These are phyloP conservation scores for Loriculus beryllinus DNA, from an alignment of 2,797 vertebrate species.

Conservation along the genomic window DNA sequence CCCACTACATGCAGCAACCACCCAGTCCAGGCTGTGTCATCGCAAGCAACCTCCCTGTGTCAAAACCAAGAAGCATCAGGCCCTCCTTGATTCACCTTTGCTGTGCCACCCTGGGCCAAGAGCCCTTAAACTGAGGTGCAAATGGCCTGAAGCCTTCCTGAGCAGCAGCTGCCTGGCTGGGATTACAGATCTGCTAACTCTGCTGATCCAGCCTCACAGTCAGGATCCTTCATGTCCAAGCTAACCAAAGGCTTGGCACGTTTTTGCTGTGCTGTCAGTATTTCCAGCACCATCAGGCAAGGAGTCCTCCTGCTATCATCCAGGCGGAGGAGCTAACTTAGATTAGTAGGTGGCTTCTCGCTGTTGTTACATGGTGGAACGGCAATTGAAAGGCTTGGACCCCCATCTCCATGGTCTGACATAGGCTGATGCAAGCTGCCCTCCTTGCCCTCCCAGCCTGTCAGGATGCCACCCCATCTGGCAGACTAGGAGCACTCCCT, in stretches of 20 bases:
- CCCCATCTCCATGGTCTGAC: rapidly evolving
- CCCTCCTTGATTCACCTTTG: background rate
- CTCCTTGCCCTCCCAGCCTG: background rate
- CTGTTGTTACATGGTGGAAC: background rate
- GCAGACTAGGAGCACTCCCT: background rate
- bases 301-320: background rate
- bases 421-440: background rate
- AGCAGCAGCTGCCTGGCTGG: background rate
- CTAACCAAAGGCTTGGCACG: background rate
- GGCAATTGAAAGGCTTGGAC: background rate
- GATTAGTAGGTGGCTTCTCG: rapidly evolving
- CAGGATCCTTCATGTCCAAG: background rate
- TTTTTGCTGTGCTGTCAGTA: background rate
- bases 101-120: background rate
- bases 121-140: background rate
- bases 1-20: background rate
- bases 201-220: background rate
- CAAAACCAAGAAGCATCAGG: background rate
- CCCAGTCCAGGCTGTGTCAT: rapidly evolving
- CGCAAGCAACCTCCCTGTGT: background rate
- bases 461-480: background rate
- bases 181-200: background rate
- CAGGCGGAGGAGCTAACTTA: background rate
- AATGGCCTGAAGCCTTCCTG: background rate
- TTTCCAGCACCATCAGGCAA: background rate